Conservation (phyloP, 2,113 vertebrate genomes). For the Etia nguti region DNA sequence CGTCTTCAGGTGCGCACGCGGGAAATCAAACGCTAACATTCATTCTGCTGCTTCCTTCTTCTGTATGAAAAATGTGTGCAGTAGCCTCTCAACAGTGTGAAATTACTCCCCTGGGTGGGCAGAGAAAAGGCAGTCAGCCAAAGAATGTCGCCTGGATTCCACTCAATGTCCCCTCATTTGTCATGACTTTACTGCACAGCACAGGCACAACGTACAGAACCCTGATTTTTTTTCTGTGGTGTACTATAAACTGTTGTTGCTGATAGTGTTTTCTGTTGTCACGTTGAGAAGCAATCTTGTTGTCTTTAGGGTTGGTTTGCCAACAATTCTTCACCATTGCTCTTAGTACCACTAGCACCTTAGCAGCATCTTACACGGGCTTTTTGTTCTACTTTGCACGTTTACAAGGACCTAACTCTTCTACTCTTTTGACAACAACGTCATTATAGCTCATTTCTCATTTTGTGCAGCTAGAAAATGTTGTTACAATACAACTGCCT, state of each 20-base stretch:
- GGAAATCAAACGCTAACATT: constrained; percentile 61
- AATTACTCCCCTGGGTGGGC: constrained; percentile 63
- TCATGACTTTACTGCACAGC: constrained; percentile 31
- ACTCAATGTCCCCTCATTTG: constrained; percentile 55
- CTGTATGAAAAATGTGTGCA: constrained; percentile 55
- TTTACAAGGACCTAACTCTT: neutral
- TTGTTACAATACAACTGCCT: neutral
- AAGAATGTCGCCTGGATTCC: constrained; percentile 60
- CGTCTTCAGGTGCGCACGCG: constrained; percentile 44
- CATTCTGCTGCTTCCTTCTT: constrained; percentile 43
- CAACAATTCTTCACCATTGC: neutral
- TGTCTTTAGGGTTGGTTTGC: constrained; percentile 1
- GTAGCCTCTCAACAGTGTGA: constrained; percentile 53
- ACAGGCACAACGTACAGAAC: constrained; percentile 8
- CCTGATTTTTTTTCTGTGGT: neutral
- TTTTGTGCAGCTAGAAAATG: neutral
- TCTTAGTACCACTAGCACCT: neutral
- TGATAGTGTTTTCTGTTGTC: constrained; percentile 17
- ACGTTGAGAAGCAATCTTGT: constrained; percentile 21
- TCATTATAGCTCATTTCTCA: neutral
- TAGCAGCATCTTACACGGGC: neutral
- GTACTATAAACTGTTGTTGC: constrained; percentile 30
- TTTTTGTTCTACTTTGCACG: neutral
- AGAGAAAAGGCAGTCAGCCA: constrained; percentile 57
- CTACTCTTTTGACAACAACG: neutral